Evolutionary conservation across 2,113 vertebrate genomes (phyloP), one percentile per base, ranked within the genome.

Genomic region (Gasterosteus aculeatus): DNA sequence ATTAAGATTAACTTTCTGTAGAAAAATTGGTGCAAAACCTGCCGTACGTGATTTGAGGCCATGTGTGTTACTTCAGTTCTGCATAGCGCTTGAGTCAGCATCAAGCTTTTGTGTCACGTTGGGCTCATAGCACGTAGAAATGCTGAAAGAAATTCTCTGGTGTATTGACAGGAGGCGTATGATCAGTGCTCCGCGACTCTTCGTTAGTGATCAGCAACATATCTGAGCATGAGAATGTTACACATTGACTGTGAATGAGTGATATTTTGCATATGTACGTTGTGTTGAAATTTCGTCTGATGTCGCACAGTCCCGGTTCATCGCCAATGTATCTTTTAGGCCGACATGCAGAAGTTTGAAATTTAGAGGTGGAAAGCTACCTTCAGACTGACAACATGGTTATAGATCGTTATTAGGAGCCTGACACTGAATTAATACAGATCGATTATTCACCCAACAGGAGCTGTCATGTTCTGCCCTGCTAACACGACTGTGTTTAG

Each of bases 221-320:
- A 90, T 92, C 90, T 88, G 87, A 93, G 94, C 93, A 94, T 94
- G 92, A 92, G 92, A 94, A 93, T 94, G 94, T 94, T 90, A 88
- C 80, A 92, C 83, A 84, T 85, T 85, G 89, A 94, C 90, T 90
- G 90, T 92, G 91, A 92, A 93, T 90, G 92, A 91, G 81, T 91
- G 88, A 87, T 89, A 86, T 92, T 90, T 90, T 93, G 85, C 92
- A 91, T 62, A 88, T 90, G 83, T 92, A 63, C 78, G 85, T 85
- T 80, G 82, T 85, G 80, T 85, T 75, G 64, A 88, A 66, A 77
- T 80, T 84, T 84, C 67, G 78, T 85, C 78, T 65, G 81, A 77
- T 54, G 70, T 87, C 42, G 70, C 79, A 89, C 72, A 63, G 78
- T 81, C 79, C 84, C 68, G 75, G 67, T 80, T 73, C 59, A 62